Base-by-base conservation (phyloP, 2,888 invertebrate genomes). In the Lasioglossum lativentre region DNA sequence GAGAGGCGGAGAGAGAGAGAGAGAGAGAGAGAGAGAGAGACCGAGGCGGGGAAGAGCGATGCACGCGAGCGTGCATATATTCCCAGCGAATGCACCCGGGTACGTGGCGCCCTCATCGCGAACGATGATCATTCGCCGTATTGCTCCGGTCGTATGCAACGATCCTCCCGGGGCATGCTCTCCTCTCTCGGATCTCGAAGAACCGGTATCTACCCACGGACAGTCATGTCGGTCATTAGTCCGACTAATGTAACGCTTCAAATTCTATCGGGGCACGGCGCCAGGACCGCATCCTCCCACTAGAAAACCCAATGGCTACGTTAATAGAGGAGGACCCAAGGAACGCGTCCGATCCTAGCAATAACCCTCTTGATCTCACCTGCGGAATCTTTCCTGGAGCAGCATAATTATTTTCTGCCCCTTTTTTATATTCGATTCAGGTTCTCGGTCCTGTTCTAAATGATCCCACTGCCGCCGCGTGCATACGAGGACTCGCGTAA, bases 171-270 rank as follows among this genome's bases (percentile, higher is more conserved):
- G 82, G 80, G 87, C 89, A 86, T 81, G 78, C 83, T 88, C 83
- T 88, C 12, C 56, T 73, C 83, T 75, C 78, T 80, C 71, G 34
- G 75, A 80, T 85, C 90, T 74, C 88, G 90, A 88, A 88, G 91
- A 93, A 93, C 93, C 92, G 94, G 93, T 94, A 93, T 94, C 92
- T 92, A 91, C 94, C 92, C 92, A 93, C 92, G 92, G 91, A 92
- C 92, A 92, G 93, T 92, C 93, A 92, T 94, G 94, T 93, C 93
- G 92, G 93, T 94, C 94, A 94, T 94, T 94, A 94, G 94, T 92
- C 89, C 90, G 91, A 91, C 92, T 94, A 94, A 94, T 93, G 93
- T 92, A 93, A 91, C 90, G 91, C 92, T 93, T 93, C 91, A 90
- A 93, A 93, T 92, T 92, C 91, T 92, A 92, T 92, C 91, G 89